Conservation (phyloP, 2,113 vertebrate species). For the Zosterops pallidus region DNA sequence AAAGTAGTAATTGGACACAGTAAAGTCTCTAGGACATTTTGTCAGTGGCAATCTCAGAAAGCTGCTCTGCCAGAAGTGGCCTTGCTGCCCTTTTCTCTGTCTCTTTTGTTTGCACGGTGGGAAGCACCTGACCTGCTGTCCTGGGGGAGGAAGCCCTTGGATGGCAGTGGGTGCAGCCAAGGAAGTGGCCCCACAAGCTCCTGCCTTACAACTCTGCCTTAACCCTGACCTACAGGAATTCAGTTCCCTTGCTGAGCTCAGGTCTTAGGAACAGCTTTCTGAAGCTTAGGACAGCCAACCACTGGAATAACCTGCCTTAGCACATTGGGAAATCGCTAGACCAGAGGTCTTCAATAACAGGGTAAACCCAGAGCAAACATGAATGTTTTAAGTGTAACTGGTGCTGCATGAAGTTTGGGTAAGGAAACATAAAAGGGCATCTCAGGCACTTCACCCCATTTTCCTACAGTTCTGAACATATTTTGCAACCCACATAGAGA, state of each 20-base stretch:
- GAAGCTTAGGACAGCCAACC: neutral
- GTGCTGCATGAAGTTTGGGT: neutral
- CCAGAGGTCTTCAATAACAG: neutral
- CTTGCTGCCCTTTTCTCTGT: conserved; percentile 32
- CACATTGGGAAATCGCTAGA: neutral
- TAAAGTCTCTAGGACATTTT: conserved; percentile 46
- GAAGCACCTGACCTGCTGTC: neutral
- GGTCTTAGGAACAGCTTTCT: neutral
- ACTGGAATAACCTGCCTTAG: neutral
- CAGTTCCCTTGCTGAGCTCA: neutral
- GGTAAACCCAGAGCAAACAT: neutral
- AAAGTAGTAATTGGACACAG: conserved; percentile 51
- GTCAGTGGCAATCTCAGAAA: conserved; percentile 14
- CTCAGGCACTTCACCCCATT: neutral
- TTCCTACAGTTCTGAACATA: neutral
- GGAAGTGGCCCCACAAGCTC: neutral
- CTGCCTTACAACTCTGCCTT: neutral
- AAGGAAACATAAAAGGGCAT: neutral
- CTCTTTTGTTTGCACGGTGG: neutral
- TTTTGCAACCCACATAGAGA: neutral
- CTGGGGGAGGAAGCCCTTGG: neutral
- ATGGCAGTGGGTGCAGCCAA: neutral
- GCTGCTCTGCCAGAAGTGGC: conserved; percentile 6
- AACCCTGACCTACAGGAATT: neutral
- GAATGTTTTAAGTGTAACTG: neutral